Base-by-base conservation (phyloP, 2,888 invertebrate genomes). In the Acanthopleura granulata region DNA sequence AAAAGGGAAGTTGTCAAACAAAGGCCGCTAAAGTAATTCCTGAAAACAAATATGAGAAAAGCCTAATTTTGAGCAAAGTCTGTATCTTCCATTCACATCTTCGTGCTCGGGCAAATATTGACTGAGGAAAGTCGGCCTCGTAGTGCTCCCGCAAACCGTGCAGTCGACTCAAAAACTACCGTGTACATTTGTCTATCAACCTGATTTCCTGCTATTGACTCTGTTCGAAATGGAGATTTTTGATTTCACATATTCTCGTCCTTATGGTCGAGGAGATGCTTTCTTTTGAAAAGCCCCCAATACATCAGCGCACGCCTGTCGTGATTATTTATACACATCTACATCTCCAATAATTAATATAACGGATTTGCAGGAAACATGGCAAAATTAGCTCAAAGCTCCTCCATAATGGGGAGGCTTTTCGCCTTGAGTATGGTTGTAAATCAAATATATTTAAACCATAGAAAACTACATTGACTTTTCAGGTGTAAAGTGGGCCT, bases 1-100 rank as follows among this genome's bases (percentile, higher is more conserved):
- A 76, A 76, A 76, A 73, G 72, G 72, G 72, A 76, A 76, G 76
- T 76, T 76, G 72, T 62, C 74, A 74, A 76, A 76, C 74, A 76
- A 74, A 76, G 76, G 49, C 50, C 40, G 71, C 71, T 71, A 71
- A 71, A 71, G 71, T 71, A 71, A 71, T 71, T 71, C 71, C 71
- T 49, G 22, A 71, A 71, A 49, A 71, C 71, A 71, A 71, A 71
- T 71, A 71, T n/a, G 3, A 40, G 49, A 49, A 14, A 49, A 71
- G 71, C 40, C 71, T 71, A 71, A 71, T 71, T 71, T 71, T 71
- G 49, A 71, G 71, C n/a, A 25, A 71, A 71, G 71, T 71, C 71
- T 49, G 71, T 71, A 40, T 71, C 50, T 71, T 71, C 25, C 71
- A 71, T 71, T 71, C 71, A 71, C 40, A 49, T 49, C 40, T 40